A percentile compares a stretch with the other conserved stretches of the same genome.
Evolutionary conservation across 2,797 vertebrate genomes (phyloP).

Genomic region (Manis javanica): DNA sequence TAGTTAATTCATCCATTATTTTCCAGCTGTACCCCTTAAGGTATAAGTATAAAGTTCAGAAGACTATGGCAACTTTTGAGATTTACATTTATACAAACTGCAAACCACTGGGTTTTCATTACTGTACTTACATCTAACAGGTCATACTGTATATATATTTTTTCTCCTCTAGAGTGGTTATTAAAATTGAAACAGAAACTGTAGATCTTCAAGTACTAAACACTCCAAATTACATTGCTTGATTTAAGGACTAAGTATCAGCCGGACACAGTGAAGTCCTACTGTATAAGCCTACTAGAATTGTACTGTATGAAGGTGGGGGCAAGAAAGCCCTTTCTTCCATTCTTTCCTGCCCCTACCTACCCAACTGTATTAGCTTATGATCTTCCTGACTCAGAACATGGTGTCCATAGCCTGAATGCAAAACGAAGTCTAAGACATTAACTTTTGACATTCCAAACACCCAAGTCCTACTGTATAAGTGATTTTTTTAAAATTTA

Average conservation of each 20-base stretch:
- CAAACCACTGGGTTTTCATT: neutral
- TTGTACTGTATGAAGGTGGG: neutral
- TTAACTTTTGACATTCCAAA: neutral
- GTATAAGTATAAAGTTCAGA: neutral
- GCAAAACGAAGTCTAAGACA: neutral
- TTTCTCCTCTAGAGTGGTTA: neutral
- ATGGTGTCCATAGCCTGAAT: neutral
- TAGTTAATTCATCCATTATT: neutral
- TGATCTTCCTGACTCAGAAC: neutral
- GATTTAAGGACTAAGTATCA: neutral
- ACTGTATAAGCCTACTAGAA: neutral
- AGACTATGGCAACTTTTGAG: neutral
- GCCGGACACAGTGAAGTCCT: neutral
- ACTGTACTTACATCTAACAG: neutral
- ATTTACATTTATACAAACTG: slow-evolving; percentile 21
- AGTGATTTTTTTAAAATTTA: neutral
- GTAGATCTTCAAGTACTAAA: neutral
- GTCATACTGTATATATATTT: neutral
- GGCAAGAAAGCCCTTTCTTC: neutral
- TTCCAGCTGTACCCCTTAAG: neutral
- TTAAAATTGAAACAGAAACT: slow-evolving; percentile 37
- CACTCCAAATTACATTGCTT: neutral
- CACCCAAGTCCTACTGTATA: neutral
- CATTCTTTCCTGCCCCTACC: neutral
- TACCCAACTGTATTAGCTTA: neutral